Percentiles rank a stretch among this genome's conserved stretches.
Evolutionary conservation across 2,797 vertebrate genomes (phyloP).

Genomic region (Sciurus vulgaris): DNA sequence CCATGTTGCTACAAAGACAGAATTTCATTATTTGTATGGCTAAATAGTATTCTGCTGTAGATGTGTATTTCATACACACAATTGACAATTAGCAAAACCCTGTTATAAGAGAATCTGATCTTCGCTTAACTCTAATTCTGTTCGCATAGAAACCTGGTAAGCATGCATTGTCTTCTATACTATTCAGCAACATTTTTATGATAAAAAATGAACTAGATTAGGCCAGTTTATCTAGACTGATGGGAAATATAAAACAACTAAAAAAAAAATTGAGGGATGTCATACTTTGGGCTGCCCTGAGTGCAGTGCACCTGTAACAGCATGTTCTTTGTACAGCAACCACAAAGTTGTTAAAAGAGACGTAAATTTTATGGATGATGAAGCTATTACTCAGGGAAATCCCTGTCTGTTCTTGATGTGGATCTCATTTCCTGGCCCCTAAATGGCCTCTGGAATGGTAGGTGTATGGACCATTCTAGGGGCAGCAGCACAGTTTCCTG

Average conservation of each 20-base stretch:
- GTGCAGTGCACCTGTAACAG: not conserved
- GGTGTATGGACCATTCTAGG: not conserved
- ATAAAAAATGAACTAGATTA: not conserved
- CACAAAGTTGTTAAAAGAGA: not conserved
- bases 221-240: not conserved
- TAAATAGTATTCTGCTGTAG: not conserved
- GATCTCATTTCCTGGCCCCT: not conserved
- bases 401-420: not conserved
- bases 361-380: not conserved
- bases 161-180: not conserved
- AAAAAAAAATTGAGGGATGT: not conserved
- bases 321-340: not conserved
- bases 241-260: not conserved
- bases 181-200: not conserved
- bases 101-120: not conserved
- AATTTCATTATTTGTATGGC: no score
- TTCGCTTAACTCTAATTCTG: not conserved
- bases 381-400: not conserved
- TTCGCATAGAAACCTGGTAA: not conserved
- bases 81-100: not conserved
- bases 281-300: not conserved
- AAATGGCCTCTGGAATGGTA: rapidly evolving
- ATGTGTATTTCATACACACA: no score
- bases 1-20: not conserved
- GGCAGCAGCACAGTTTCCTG: rapidly evolving